A percentile compares a stretch with the other conserved stretches of the same genome.
Evolutionary conservation across 2,888 invertebrate genomes (phyloP).

Genomic region (Tetragonisca angustula): DNA sequence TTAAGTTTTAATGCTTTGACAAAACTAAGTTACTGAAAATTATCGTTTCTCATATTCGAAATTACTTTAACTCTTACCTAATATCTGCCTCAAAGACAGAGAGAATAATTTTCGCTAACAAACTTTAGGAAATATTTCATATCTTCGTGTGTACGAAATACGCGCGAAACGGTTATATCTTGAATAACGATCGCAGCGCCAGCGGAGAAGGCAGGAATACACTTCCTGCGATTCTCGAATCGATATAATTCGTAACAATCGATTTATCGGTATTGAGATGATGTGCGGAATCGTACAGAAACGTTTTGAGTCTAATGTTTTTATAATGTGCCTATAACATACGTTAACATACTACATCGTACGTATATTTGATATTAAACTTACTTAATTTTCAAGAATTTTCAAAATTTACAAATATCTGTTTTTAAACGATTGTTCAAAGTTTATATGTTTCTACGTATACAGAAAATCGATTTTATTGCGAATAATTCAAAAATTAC

Average conservation of each 20-base stretch:
- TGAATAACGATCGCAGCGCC: too few species aligned
- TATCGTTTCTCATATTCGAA: not conserved
- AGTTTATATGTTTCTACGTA: not conserved
- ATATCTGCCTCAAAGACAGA: too few species aligned
- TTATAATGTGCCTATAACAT: not conserved
- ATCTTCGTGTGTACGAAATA: too few species aligned
- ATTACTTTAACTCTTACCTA: too few species aligned
- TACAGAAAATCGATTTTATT: not conserved
- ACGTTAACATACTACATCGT: not conserved
- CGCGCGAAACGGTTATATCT: too few species aligned
- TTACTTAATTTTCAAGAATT: not conserved
- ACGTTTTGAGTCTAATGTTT: not conserved
- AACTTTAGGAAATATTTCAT: too few species aligned
- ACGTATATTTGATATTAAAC: conserved; percentile 24
- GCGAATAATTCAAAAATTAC: not conserved
- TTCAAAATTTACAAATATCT: not conserved
- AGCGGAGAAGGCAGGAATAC: too few species aligned
- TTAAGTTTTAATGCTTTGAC: not conserved
- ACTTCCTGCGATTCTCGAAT: too few species aligned
- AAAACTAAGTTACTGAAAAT: not conserved
- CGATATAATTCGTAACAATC: too few species aligned
- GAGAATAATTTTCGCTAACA: too few species aligned
- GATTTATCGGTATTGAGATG: too few species aligned
- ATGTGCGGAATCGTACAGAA: not conserved
- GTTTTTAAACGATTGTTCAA: not conserved